Conservation (phyloP, 2,888 invertebrate genomes). For the Esperia sulphurella region DNA sequence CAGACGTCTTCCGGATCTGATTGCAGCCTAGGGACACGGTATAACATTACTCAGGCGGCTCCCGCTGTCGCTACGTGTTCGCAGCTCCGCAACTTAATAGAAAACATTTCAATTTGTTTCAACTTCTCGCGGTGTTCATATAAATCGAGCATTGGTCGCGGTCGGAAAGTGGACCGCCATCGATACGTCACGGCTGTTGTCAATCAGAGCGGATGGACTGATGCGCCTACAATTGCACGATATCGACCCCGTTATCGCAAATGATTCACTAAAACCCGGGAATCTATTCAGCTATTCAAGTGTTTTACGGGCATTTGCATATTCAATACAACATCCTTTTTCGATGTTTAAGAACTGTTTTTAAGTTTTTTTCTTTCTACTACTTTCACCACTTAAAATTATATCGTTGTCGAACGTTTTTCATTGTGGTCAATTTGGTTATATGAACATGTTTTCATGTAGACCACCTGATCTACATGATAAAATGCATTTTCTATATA, state of each 20-base stretch:
- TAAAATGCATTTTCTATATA: no score
- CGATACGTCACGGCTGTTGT: conserved; percentile 65
- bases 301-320: no score
- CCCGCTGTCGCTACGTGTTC: conserved; percentile 1
- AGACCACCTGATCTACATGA: no score
- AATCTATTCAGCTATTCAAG: no score
- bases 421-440: no score
- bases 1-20: conserved; percentile 71
- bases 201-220: conserved; percentile 61
- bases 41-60: conserved; percentile 30
- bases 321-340: no score
- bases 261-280: conserved; percentile 3
- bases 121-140: conserved; percentile 32
- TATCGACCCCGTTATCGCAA: conserved; percentile 50
- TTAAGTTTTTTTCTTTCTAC: no score
- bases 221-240: conserved; percentile 57
- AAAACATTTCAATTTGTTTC: conserved; percentile 34
- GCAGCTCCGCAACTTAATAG: conserved; percentile 15
- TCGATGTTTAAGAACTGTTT: no score
- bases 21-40: conserved; percentile 44
- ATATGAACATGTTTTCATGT: no score
- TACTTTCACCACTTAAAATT: no score
- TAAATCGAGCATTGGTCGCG: conserved; percentile 41
- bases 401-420: no score
- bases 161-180: conserved; percentile 49